Conservation (phyloP, 2,113 vertebrate species). For the Mirza zaza region DNA sequence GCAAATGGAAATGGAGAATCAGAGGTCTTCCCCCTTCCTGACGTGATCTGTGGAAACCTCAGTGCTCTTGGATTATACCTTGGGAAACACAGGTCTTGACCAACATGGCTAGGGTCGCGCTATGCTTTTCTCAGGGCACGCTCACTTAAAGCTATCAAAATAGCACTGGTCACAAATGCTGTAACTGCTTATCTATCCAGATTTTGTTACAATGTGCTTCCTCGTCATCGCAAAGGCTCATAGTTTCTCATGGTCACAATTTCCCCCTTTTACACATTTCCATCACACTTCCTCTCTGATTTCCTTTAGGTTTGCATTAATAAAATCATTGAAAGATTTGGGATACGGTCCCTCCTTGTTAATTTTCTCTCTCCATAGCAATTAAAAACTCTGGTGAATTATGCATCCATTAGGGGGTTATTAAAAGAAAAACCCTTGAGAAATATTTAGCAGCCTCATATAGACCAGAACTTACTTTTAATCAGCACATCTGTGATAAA, state of each 20-base stretch:
- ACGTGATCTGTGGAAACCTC: not conserved
- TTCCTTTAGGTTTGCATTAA: not conserved
- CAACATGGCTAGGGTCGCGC: not conserved
- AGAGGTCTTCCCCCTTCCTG: not conserved
- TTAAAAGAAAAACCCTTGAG: not conserved
- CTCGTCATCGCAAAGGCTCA: not conserved
- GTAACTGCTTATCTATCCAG: not conserved
- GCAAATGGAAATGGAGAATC: not conserved
- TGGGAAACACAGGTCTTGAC: not conserved
- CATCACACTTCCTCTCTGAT: not conserved
- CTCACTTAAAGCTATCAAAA: not conserved
- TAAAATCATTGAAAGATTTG: not conserved
- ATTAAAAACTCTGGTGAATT: not conserved
- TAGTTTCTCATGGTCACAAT: not conserved
- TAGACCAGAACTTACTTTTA: not conserved
- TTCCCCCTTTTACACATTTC: not conserved
- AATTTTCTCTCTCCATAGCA: not conserved
- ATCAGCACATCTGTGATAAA: not conserved
- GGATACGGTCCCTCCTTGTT: not conserved
- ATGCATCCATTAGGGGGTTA: too few species aligned
- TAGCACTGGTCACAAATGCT: not conserved
- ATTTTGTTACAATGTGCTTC: not conserved
- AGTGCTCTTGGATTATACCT: not conserved
- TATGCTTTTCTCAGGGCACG: not conserved
- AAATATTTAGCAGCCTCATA: not conserved